Base-by-base conservation (phyloP, 2,113 vertebrate species). In the Heterotilapia buettikoferi region DNA sequence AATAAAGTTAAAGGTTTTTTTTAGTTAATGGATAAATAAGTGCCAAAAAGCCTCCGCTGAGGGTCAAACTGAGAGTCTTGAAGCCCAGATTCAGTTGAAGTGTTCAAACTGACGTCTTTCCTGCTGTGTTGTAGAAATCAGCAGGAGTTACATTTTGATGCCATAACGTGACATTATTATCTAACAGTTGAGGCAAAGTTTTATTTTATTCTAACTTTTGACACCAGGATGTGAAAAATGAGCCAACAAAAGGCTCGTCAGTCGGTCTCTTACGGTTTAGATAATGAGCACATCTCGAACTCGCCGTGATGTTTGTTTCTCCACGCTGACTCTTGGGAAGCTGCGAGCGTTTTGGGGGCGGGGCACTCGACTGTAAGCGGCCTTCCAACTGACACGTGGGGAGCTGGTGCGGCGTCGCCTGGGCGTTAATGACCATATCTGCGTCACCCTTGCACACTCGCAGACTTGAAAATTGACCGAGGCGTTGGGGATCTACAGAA, bases 401-500 rank as follows among this genome's bases (percentile, higher is more conserved):
- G 1, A 26, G 68, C 40, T 1, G 21, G 13, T 26, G 38, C 13
- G 6, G 68, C 38, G 2, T 26, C 21, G 6, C 66, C 38, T 3
- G 38, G 13, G 31, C 18, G 6, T 63, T 0, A 66, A 66, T n/a
- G 31, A 66, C 61, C 18, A 7, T 66, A 2, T 76, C 45, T 45
- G 24, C 24, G 3, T 50, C 43, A 19, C 24, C 13, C 14, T 29
- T 6, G 21, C 24, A 7, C 9, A 76, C 71, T 76, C 6, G 3
- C 24, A 19, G 61, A 3, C 31, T 38, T 50, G 24, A 76, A 76
- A 50, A 5, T 10, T 19, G 6, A 19, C 40, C 6, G 7, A 13
- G 6, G 71, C 6, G 3, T 71, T 43, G 38, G 0, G 38, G 66
- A 1, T 26, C 8, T 0, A 3, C 21, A 18, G 8, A 73, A 45